phyloP scores from a whole-genome alignment of 2,113 vertebrate species.

The Oenanthe oenanthe region DNA sequence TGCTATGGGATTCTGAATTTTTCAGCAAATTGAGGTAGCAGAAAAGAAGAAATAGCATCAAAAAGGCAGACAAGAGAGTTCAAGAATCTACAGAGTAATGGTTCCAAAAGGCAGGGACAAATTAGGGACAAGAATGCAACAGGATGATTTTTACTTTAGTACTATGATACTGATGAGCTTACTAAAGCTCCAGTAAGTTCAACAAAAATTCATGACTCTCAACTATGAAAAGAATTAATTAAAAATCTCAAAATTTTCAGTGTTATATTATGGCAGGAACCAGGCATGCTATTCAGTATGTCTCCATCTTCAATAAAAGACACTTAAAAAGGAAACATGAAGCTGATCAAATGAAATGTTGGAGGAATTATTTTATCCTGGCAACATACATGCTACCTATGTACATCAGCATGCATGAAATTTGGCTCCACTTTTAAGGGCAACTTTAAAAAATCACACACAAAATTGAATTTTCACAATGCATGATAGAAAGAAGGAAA shows the following conservation, averaged over 20 bases:
- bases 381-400: background rate
- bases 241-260: background rate
- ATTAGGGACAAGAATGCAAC: background rate
- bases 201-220: background rate
- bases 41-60: background rate
- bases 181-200: background rate
- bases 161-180: background rate
- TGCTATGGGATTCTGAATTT: rapidly evolving
- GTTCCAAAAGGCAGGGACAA: background rate
- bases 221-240: background rate
- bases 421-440: background rate
- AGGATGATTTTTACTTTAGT: background rate
- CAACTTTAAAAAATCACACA: background rate
- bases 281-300: background rate
- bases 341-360: background rate
- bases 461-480: background rate
- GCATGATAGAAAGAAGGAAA: background rate
- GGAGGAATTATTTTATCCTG: background rate
- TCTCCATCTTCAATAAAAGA: background rate
- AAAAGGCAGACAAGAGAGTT: background rate
- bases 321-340: background rate
- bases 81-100: background rate
- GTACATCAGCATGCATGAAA: background rate
- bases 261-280: background rate
- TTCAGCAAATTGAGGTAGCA: background rate